Evolutionary conservation across 1,140 invertebrate genomes (phyloP), one percentile per base, ranked within the genome.

Genomic region (Drosophila bifasciata): DNA sequence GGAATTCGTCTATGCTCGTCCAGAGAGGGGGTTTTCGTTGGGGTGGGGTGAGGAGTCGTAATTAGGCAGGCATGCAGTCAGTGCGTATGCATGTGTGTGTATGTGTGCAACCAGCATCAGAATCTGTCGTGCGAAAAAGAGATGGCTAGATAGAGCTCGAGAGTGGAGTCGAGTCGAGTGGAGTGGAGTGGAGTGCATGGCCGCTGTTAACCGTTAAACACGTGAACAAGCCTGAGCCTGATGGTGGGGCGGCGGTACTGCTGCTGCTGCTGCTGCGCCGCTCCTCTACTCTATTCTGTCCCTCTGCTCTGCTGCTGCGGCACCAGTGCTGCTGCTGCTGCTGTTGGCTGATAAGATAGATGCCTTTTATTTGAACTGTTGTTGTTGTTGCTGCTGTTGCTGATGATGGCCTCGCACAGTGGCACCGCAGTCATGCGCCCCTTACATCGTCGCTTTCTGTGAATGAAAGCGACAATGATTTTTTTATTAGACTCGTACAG

Each of bases 121-220:
- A 36, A 13, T 13, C 46, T 67, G 64, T 63, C 62, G 55, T 15
- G 64, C 40, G 63, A 23, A 15, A 69, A 43, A 19, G 50, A 40
- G 66, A 69, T 69, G 50, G 62, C 49, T 68, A 68, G 41, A 36
- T 36, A 36, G 32, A 36, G 11, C 32, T 36, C 58, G n/a, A 51
- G 28, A 46, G 46, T 70, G 36, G 36, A 49, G 68, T 50, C 44
- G 6, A 25, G 23, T 25, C 44, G 6, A 25, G 23, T 25, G 19
- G 3, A 21, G 19, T n/a, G n/a, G 25, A 25, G 15, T 67, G 64
- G 16, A 67, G 59, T 66, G 62, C 43, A 63, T 48, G 45, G 63
- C 17, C 23, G 55, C 36, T 69, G 77, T 79, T 76, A 73, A 83
- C 74, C 75, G 79, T 84, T 83, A 79, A 71, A 83, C 79, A 84